Evolutionary conservation across 2,888 invertebrate genomes (phyloP).

Genomic region (Thymelicus lineola): DNA sequence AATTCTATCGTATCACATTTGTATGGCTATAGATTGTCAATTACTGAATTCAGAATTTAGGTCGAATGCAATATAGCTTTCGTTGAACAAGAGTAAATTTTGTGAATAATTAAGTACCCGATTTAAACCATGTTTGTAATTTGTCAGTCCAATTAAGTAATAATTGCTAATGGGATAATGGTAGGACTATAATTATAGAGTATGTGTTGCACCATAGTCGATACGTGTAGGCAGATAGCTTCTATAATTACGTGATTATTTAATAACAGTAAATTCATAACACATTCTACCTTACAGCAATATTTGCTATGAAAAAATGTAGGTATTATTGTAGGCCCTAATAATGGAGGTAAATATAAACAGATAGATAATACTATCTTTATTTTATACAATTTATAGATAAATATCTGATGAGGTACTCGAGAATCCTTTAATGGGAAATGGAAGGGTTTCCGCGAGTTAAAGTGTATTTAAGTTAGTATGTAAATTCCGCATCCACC

Average conservation of each 20-base stretch:
- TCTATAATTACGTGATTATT: too few species aligned
- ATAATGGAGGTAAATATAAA: neutral
- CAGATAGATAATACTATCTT: neutral
- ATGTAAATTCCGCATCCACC: neutral
- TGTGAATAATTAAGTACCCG: slow-evolving; percentile 25
- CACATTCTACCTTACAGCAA: too few species aligned
- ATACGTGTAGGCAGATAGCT: too few species aligned
- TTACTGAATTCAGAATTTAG: slow-evolving; percentile 27
- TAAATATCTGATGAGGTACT: neutral
- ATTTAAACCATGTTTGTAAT: slow-evolving; percentile 18
- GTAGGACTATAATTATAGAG: neutral
- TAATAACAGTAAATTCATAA: too few species aligned
- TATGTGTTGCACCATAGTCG: too few species aligned
- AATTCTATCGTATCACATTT: too few species aligned
- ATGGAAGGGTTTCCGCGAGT: neutral
- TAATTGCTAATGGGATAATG: slow-evolving; percentile 25
- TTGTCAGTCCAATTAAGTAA: slow-evolving; percentile 27
- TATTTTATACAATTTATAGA: neutral
- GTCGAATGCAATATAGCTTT: slow-evolving; percentile 25
- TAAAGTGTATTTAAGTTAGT: neutral
- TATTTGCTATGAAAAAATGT: too few species aligned
- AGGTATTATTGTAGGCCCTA: too few species aligned
- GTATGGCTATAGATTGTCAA: neutral
- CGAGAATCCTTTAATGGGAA: neutral
- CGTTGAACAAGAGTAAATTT: slow-evolving; percentile 21